Conservation (phyloP, 2,113 vertebrate genomes). For the Odontophorus gujanensis region DNA sequence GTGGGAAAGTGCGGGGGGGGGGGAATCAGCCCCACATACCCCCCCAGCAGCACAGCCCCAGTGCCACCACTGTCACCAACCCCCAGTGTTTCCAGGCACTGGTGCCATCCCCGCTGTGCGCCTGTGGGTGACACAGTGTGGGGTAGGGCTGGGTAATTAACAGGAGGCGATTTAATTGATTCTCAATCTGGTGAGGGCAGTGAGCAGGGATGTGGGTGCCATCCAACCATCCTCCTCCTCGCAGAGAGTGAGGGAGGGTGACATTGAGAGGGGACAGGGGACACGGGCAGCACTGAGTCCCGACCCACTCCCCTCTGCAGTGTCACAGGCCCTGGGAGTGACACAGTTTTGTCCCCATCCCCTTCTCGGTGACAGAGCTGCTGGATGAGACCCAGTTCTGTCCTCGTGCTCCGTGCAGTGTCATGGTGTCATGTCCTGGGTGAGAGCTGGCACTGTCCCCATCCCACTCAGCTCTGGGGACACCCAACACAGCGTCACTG, state of each 20-base stretch:
- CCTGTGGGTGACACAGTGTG: neutral
- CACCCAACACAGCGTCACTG: rapidly evolving
- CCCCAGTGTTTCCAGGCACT: rapidly evolving
- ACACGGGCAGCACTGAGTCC: neutral
- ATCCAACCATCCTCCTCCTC: neutral
- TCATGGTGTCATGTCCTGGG: neutral
- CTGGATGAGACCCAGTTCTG: neutral
- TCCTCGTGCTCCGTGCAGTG: neutral
- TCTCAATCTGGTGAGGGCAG: neutral
- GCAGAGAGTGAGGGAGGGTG: neutral
- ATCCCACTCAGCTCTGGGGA: neutral
- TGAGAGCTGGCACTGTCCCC: neutral
- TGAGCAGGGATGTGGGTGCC: neutral
- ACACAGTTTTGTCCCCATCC: rapidly evolving
- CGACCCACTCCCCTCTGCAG: rapidly evolving
- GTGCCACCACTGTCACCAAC: rapidly evolving
- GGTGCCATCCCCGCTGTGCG: neutral
- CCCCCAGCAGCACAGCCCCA: neutral
- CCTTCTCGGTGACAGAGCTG: rapidly evolving
- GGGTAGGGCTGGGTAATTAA: conserved; percentile 11
- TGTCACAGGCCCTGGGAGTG: neutral
- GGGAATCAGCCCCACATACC: neutral
- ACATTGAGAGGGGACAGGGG: neutral
- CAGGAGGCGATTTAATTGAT: conserved; percentile 4
- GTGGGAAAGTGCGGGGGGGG: rapidly evolving